Evolutionary conservation across 2,113 vertebrate species (phyloP).

Genomic region (Oncorhynchus mykiss): DNA sequence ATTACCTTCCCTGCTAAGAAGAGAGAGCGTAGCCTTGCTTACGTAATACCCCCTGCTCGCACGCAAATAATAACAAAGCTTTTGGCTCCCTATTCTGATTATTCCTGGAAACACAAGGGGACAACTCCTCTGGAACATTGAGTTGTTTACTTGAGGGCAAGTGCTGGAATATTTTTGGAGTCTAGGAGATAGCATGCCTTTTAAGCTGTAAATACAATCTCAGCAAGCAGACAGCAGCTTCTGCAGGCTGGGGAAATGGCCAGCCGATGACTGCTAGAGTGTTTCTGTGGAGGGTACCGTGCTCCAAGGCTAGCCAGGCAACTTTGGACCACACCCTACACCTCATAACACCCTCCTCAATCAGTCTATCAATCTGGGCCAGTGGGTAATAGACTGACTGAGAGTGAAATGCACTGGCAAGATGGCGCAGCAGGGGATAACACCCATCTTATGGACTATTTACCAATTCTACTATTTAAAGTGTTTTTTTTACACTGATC

Average conservation of each 20-base stretch:
- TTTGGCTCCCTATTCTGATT: slow-evolving; percentile 10
- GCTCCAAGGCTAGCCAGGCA: slow-evolving; percentile 18
- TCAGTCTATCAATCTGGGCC: slow-evolving; percentile 1
- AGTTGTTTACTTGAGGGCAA: slow-evolving; percentile 33
- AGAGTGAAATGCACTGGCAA: not conserved
- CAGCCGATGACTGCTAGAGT: slow-evolving; percentile 8
- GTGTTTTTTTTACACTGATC: no score
- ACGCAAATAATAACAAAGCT: slow-evolving; percentile 11
- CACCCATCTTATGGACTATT: no score
- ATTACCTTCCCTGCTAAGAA: not conserved
- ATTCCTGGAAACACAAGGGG: slow-evolving; percentile 3
- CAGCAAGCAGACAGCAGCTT: slow-evolving; percentile 7
- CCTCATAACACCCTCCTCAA: slow-evolving; percentile 12
- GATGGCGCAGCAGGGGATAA: no score
- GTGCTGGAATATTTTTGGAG: no score
- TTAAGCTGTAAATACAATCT: slow-evolving; percentile 14
- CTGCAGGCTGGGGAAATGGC: not conserved
- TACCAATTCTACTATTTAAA: no score
- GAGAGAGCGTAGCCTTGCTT: not conserved
- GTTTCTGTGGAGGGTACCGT: slow-evolving; percentile 15
- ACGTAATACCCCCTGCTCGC: not conserved
- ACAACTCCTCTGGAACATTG: not conserved
- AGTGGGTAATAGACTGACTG: not conserved
- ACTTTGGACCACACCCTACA: slow-evolving; percentile 22
- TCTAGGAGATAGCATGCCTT: slow-evolving; percentile 17